A percentile compares a stretch with the other conserved stretches of the same genome.
Evolutionary conservation across 2,888 invertebrate species (phyloP).

Genomic region (Ectemnius cavifrons): DNA sequence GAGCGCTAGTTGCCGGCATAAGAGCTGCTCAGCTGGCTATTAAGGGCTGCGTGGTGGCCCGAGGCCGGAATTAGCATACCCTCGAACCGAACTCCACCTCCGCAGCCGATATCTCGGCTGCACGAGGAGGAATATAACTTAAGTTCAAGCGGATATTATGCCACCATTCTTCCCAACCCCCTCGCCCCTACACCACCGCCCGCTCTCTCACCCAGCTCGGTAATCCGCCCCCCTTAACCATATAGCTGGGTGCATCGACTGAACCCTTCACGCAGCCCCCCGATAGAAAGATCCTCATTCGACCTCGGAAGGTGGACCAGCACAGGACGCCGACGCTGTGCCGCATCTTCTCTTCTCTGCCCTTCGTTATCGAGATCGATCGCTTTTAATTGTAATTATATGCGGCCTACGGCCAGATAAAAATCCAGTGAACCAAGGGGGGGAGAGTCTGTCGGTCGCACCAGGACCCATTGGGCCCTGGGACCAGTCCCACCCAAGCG

Average conservation of each 20-base stretch:
- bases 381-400: constrained; percentile 78
- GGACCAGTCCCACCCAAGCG: constrained; percentile 73
- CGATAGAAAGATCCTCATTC: constrained; percentile 42
- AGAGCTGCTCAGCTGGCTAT: constrained; percentile 75
- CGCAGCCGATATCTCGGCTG: constrained; percentile 71
- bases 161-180: constrained; percentile 73
- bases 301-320: constrained; percentile 33
- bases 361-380: constrained; percentile 70
- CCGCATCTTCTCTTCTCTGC: constrained; percentile 23
- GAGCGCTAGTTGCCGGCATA: constrained; percentile 72
- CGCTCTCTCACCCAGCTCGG: constrained; percentile 8
- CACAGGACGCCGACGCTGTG: not conserved
- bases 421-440: constrained; percentile 45
- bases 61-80: constrained; percentile 77
- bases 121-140: constrained; percentile 72
- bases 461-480: constrained; percentile 42
- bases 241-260: constrained; percentile 69
- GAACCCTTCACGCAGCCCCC: constrained; percentile 51
- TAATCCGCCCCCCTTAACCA: constrained; percentile 69
- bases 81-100: constrained; percentile 76
- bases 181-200: not conserved
- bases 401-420: constrained; percentile 69
- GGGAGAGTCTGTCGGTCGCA: constrained; percentile 35
- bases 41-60: constrained; percentile 78
- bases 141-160: constrained; percentile 77